Percentiles rank a stretch among this genome's conserved stretches.
Conservation (phyloP, 2,113 vertebrate genomes). For the Melozone crissalis region DNA sequence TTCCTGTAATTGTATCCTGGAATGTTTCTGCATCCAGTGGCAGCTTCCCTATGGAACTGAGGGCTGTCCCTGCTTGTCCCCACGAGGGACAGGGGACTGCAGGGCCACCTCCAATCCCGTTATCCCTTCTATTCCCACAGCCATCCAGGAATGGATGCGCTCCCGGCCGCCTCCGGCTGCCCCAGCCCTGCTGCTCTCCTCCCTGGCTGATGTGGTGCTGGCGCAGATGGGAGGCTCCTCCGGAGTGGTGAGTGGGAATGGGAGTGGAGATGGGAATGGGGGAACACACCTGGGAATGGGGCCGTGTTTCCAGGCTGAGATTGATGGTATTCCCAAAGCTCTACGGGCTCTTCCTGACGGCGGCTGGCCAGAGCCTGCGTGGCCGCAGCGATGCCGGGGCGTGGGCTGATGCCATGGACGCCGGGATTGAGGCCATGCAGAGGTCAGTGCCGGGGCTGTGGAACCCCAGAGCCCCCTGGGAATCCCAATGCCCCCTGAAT, state of each 20-base stretch:
- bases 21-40: neutral
- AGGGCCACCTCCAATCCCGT: neutral
- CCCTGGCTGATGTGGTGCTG: conserved; percentile 82
- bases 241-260: conserved; percentile 80
- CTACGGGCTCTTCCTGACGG: conserved; percentile 91
- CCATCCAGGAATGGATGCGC: conserved; percentile 84
- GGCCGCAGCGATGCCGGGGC: conserved; percentile 33
- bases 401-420: conserved; percentile 88
- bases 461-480: neutral
- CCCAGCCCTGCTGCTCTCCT: conserved; percentile 76
- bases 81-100: fast-evolving
- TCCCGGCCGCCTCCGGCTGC: conserved; percentile 64
- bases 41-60: neutral
- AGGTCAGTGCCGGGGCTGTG: conserved; percentile 68
- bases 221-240: conserved; percentile 95
- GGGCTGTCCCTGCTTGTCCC: neutral
- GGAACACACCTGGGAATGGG: no score
- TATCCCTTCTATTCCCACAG: conserved; percentile 54
- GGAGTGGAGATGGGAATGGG: neutral
- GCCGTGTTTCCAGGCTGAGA: neutral
- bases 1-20: neutral
- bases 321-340: conserved; percentile 65
- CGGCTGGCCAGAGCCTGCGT: conserved; percentile 79
- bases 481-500: neutral
- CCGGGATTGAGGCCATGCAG: conserved; percentile 88